Evolutionary conservation across 2,113 vertebrate species (phyloP).

Genomic region (Percopsis transmontana): DNA sequence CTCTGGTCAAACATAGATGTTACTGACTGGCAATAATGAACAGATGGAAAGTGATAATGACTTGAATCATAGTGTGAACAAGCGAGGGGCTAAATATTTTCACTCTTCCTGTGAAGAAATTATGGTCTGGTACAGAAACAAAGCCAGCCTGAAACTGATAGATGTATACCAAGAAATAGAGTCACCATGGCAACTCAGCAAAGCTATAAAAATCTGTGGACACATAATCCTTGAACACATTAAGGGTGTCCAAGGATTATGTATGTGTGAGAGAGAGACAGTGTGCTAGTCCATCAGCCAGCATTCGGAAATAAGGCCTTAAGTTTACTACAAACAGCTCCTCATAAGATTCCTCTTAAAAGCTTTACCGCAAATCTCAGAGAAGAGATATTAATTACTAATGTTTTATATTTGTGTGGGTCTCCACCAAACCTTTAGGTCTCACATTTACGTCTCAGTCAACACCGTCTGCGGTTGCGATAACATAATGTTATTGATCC

Average conservation of each 20-base stretch:
- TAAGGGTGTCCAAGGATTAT: constrained; percentile 19
- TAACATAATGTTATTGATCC: background rate
- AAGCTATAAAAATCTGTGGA: constrained; percentile 34
- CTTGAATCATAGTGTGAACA: background rate
- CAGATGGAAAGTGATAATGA: background rate
- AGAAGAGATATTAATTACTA: too few relatives aligned
- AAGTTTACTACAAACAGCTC: too few relatives aligned
- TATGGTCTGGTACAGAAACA: constrained; percentile 32
- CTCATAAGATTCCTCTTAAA: too few relatives aligned
- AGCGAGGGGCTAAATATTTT: constrained; percentile 19
- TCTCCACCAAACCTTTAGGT: too few relatives aligned
- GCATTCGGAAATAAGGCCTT: too few relatives aligned
- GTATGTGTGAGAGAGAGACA: constrained; percentile 4
- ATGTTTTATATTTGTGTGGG: too few relatives aligned
- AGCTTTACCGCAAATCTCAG: too few relatives aligned
- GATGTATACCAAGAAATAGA: constrained; percentile 39
- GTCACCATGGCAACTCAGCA: constrained; percentile 69
- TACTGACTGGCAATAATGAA: background rate
- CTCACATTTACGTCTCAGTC: too few relatives aligned
- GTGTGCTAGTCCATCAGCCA: too few relatives aligned
- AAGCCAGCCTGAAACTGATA: constrained; percentile 24
- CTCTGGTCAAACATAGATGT: constrained; percentile 14
- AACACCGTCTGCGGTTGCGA: too few relatives aligned
- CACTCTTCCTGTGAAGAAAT: constrained; percentile 18
- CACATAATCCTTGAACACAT: constrained; percentile 25